These are phyloP conservation scores for Motacilla tschutschensis DNA, from an alignment of 2,113 vertebrate species.

Conservation along the genomic window DNA sequence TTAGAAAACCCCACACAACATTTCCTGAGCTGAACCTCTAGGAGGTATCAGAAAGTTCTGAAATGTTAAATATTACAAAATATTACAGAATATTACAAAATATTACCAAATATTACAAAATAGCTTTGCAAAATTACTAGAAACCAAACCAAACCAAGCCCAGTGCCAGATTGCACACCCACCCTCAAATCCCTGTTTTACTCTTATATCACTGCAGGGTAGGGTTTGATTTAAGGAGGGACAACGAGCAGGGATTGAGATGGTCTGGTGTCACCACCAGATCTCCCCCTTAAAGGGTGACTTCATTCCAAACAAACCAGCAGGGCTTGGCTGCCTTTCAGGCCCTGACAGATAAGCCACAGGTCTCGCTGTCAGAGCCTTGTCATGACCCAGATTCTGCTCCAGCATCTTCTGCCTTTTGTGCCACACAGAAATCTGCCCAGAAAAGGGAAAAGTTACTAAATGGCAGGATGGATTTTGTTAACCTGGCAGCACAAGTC, in stretches of 20 bases:
- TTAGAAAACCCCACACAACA: background rate
- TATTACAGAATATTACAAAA: background rate
- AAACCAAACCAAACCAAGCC: background rate
- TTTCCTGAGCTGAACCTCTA: background rate
- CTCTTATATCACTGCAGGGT: background rate
- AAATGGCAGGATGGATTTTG: background rate
- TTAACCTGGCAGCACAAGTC: background rate
- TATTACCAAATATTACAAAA: background rate
- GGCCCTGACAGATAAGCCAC: background rate
- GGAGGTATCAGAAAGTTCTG: background rate
- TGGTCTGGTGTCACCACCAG: background rate
- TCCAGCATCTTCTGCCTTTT: background rate
- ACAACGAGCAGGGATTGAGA: background rate
- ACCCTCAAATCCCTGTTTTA: background rate
- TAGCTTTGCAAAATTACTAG: background rate
- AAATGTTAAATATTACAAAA: background rate
- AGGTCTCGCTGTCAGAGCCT: conserved; percentile 9
- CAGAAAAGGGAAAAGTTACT: too few species aligned
- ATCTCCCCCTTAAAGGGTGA: conserved; percentile 39
- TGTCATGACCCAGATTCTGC: conserved; percentile 50
- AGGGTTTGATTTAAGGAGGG: conserved; percentile 31
- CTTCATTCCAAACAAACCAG: background rate
- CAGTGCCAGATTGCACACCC: background rate
- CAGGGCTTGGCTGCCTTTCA: conserved; percentile 26
- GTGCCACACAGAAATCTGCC: background rate